Evolutionary conservation across 2,797 vertebrate species (phyloP).

Genomic region (Xiphorhynchus erythropygius): DNA sequence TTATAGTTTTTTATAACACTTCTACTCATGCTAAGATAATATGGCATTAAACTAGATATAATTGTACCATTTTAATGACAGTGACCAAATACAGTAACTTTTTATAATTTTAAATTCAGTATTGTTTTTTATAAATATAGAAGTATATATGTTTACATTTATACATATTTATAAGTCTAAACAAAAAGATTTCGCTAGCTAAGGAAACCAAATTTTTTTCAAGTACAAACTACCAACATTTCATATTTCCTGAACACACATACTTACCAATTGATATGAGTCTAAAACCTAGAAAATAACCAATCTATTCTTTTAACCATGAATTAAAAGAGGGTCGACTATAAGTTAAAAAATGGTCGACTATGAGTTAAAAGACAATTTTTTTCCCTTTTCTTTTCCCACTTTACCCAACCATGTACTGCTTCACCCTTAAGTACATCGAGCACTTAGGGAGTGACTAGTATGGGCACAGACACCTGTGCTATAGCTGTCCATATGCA

Average conservation of each 20-base stretch:
- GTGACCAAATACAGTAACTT: not conserved
- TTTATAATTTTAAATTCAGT: not conserved
- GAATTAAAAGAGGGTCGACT: not conserved
- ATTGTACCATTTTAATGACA: not conserved
- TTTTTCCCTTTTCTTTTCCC: not conserved
- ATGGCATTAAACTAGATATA: not conserved
- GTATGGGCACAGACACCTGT: not conserved
- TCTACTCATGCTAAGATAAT: not conserved
- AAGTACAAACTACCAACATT: not conserved
- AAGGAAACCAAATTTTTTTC: not conserved
- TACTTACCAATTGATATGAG: not conserved
- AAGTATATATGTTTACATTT: not conserved
- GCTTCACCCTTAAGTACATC: not conserved
- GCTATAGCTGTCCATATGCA: not conserved
- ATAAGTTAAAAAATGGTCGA: no score
- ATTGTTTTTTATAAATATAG: not conserved
- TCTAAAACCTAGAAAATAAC: not conserved
- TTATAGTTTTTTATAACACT: not conserved
- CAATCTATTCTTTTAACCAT: not conserved
- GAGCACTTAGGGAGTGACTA: not conserved
- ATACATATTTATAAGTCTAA: not conserved
- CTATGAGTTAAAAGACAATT: not conserved
- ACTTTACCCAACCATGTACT: not conserved
- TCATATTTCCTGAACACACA: not conserved
- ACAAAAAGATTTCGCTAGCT: not conserved